Evolutionary conservation across 1,140 invertebrate genomes (phyloP).

Genomic region (Microplitis mediator): DNA sequence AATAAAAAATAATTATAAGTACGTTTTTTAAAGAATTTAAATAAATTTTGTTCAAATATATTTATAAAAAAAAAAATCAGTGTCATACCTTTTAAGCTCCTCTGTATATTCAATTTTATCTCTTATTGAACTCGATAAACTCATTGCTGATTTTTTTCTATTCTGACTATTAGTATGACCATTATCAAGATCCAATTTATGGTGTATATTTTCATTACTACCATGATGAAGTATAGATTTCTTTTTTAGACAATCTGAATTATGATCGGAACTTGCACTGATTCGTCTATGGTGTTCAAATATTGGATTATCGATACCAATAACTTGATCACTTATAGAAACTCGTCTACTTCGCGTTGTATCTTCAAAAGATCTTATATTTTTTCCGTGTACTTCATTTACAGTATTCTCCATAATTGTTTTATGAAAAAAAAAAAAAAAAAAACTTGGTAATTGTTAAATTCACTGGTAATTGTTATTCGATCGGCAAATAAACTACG

Average conservation of each 20-base stretch:
- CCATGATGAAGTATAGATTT: constrained; percentile 58
- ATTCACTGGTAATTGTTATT: neutral
- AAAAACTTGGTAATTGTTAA: neutral
- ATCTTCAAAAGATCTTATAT: constrained; percentile 40
- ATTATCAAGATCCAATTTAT: constrained; percentile 56
- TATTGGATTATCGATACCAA: constrained; percentile 53
- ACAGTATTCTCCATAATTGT: constrained; percentile 7
- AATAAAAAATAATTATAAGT: constrained; percentile 37
- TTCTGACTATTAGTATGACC: constrained; percentile 48
- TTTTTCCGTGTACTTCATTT: neutral
- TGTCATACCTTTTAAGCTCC: constrained; percentile 54
- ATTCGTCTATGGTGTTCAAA: constrained; percentile 56
- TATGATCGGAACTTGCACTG: constrained; percentile 53
- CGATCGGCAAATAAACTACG: neutral
- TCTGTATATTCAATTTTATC: constrained; percentile 61
- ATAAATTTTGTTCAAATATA: neutral
- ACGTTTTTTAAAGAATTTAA: neutral
- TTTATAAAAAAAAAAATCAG: constrained; percentile 4
- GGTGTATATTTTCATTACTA: constrained; percentile 55
- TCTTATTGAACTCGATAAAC: constrained; percentile 58
- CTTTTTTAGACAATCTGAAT: constrained; percentile 47
- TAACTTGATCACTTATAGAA: constrained; percentile 56
- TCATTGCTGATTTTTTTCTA: constrained; percentile 57
- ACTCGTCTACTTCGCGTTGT: constrained; percentile 48
- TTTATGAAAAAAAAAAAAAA: neutral